Evolutionary conservation across 2,113 vertebrate genomes (phyloP).

Genomic region (Numida meleagris): DNA sequence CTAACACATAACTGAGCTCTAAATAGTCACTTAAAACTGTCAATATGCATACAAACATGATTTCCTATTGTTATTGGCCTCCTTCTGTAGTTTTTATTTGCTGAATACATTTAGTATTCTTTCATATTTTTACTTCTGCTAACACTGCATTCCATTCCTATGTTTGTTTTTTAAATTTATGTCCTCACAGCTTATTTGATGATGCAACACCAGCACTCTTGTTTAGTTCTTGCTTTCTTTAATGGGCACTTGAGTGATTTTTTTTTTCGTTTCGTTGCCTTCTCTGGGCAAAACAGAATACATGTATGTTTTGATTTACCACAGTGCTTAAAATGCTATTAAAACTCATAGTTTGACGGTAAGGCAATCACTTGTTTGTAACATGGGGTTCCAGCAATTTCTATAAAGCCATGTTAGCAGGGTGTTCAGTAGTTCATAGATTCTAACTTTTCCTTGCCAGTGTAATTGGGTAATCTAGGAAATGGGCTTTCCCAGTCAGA

Average conservation of each 20-base stretch:
- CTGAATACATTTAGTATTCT: background rate
- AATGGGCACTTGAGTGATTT: background rate
- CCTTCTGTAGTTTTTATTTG: background rate
- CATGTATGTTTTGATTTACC: background rate
- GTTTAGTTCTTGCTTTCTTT: background rate
- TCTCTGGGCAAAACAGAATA: background rate
- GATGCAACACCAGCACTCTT: background rate
- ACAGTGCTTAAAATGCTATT: background rate
- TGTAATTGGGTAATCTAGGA: constrained; percentile 3
- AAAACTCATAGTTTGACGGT: background rate
- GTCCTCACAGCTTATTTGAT: background rate
- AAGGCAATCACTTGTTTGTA: background rate
- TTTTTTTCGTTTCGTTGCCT: background rate
- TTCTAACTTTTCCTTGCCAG: background rate
- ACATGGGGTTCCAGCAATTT: background rate
- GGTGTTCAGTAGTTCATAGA: background rate
- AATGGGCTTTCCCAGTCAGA: background rate
- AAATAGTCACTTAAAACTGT: constrained; percentile 12
- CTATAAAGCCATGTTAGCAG: background rate
- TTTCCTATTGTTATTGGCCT: background rate
- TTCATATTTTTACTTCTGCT: background rate
- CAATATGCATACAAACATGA: background rate
- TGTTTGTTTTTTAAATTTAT: background rate
- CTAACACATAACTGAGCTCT: constrained; percentile 16
- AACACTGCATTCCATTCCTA: background rate